Conservation (phyloP, 2,888 invertebrate genomes). For the Drosophila kuntzei region DNA sequence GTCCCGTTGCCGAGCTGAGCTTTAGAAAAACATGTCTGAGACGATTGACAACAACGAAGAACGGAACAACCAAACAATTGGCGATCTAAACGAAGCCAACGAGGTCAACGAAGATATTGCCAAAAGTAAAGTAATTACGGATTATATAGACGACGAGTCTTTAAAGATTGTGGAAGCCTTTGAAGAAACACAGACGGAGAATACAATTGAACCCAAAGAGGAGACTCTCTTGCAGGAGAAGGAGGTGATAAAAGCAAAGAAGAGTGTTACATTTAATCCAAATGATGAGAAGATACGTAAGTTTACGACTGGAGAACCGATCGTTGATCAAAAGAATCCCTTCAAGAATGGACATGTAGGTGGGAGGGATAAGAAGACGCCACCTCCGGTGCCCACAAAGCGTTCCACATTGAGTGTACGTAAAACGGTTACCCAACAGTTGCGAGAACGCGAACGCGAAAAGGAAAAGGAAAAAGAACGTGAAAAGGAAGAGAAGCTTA, state of each 20-base stretch:
- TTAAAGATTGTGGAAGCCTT: conserved; percentile 62
- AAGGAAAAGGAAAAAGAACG: conserved; percentile 69
- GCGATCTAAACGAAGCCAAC: conserved; percentile 59
- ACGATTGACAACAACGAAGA: conserved; percentile 63
- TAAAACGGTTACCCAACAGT: conserved; percentile 75
- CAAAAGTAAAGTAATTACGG: conserved; percentile 21
- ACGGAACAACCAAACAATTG: conserved; percentile 65
- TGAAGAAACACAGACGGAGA: conserved; percentile 18
- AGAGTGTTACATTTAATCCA: conserved; percentile 83
- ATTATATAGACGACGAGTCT: conserved; percentile 40
- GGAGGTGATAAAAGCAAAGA: conserved; percentile 67
- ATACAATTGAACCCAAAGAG: neutral
- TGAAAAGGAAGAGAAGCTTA: conserved; percentile 48
- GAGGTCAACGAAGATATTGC: conserved; percentile 31
- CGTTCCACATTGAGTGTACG: conserved; percentile 79
- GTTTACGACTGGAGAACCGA: conserved; percentile 84
- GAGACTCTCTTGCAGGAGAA: neutral
- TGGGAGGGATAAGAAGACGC: conserved; percentile 61
- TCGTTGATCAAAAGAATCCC: conserved; percentile 85
- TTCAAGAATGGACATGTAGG: conserved; percentile 74
- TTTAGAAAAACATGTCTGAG: conserved; percentile 74
- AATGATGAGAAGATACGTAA: conserved; percentile 83
- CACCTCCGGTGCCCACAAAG: conserved; percentile 82
- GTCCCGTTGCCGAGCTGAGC: conserved; percentile 18
- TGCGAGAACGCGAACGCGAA: conserved; percentile 76